Base-by-base conservation (phyloP, 2,888 invertebrate genomes). In the Apodemia hepburni region DNA sequence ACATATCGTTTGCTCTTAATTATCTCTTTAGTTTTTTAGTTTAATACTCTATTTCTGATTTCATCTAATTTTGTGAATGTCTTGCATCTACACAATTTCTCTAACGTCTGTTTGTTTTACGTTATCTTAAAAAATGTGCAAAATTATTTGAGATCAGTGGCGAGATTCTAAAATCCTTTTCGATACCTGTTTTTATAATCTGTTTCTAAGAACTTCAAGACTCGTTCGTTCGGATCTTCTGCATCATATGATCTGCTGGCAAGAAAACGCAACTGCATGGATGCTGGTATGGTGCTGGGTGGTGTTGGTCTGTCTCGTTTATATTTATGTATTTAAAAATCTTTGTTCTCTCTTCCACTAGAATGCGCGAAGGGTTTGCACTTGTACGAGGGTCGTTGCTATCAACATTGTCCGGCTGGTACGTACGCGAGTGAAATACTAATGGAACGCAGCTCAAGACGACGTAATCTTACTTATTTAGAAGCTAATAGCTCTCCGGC, bases 321-420 rank as follows among this genome's bases (percentile, higher is more conserved):
- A 70, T 80, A 72, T 75, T 69, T 76, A 72, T 82, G 73, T 81
- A 80, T 79, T 84, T 79, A 84, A 83, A 82, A 69, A 71, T 74
- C 68, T 81, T 73, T 90, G 80, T 86, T 84, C 85, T 91, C 75
- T 84, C 81, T 84, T 84, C 80, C 92, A 93, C 73, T 94, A 96
- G 95, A 94, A 81, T 96, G 96, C 87, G 84, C 85, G 74, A 87
- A 89, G 75, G 92, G 92, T 76, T 92, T 93, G 79, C 92, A 93
- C 79, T 91, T 94, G 75, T 92, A 92, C 84, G 87, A 93, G 73
- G 93, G 93, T 67, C 84, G 84, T 73, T 96, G 96, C 85, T 85
- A 92, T 74, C 76, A 79, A 63, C 81, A 80, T 66, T 96, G 96
- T 79, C 94, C 94, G 54, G 82, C 76, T 63, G 84, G 85, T 68